Base-by-base conservation (phyloP, 2,113 vertebrate species). In the Setophaga coronata region DNA sequence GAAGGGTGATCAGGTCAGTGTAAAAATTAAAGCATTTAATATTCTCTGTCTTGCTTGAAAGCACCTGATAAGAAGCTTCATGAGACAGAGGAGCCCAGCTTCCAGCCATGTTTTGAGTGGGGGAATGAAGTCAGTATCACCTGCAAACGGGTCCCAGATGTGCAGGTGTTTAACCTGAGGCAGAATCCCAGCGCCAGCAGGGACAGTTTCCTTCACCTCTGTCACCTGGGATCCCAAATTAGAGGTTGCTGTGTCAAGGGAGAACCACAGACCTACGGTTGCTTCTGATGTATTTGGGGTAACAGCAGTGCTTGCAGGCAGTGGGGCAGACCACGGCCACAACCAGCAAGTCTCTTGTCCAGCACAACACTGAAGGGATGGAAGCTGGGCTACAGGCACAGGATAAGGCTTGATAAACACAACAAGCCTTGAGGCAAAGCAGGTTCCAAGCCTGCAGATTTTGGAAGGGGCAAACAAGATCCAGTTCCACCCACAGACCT, bases 161-260 rank as follows among this genome's bases (percentile, higher is more conserved):
- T 16, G 3, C 7, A 21, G 31, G 56, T 89, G 62, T 69, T 43
- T 25, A 81, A 80, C 38, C 18, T 9, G 2, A 40, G 43, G 50
- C 58, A 65, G 76, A 69, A 90, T 82, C 67, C 51, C 29, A 85
- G 67, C 1, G 7, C 58, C 91, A 92, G 80, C 42, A 88, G 88
- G 78, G 57, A 67, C 56, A 24, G 81, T 79, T 96, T 85, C 88
- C 62, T 65, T 60, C 64, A 80, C 60, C 25, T 82, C 24, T 66
- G 4, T 34, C 8, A 18, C 38, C 38, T 54, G 36, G 24, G 62
- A 89, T 92, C 58, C 54, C 64, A 81, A 86, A 93, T 87, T 70
- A 91, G 72, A 92, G 72, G 76, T 62, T 82, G 43, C 16, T 2
- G 3, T 67, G 57, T 64, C 61, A 50, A 60, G 42, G 45, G 23